A percentile compares a stretch with the other conserved stretches of the same genome.
These are phyloP conservation scores for Drosophila monieri DNA, from an alignment of 2,888 invertebrate species.

Conservation along the genomic window DNA sequence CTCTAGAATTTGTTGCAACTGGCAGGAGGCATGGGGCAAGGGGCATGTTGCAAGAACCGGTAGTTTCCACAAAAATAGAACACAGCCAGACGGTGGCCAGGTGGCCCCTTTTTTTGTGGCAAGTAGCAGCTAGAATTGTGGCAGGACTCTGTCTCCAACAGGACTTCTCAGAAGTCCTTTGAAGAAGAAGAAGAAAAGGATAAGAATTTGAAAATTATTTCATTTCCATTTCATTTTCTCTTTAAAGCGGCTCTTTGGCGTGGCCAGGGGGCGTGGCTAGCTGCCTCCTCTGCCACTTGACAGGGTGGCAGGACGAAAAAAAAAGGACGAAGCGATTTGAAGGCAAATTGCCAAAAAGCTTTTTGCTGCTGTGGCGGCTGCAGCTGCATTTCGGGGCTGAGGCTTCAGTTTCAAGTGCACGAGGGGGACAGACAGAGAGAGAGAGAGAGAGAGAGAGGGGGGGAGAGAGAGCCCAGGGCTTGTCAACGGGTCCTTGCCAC, in stretches of 20 bases:
- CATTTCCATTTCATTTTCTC: too few relatives aligned
- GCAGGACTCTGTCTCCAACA: background rate
- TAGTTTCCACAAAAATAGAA: too few relatives aligned
- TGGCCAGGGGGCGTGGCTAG: conserved; percentile 9
- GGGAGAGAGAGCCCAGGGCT: conserved; percentile 35
- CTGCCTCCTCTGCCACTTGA: conserved; percentile 16
- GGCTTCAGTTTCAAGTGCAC: conserved; percentile 55
- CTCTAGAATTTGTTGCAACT: background rate
- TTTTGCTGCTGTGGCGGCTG: conserved; percentile 54
- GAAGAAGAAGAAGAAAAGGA: too few relatives aligned
- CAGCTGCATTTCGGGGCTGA: conserved; percentile 40
- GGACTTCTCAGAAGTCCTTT: too few relatives aligned
- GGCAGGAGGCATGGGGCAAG: too few relatives aligned
- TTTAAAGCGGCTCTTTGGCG: conserved; percentile 7
- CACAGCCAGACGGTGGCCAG: too few relatives aligned
- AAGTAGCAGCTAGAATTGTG: background rate
- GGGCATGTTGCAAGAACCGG: too few relatives aligned
- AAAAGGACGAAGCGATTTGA: conserved; percentile 42
- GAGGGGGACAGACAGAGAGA: too few relatives aligned
- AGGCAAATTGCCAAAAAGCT: conserved; percentile 78
- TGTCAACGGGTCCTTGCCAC: conserved; percentile 51
- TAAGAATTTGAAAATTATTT: too few relatives aligned
- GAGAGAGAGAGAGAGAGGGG: too few relatives aligned
- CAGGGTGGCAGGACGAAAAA: background rate
- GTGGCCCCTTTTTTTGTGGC: too few relatives aligned